phyloP scores from a whole-genome alignment of 2,888 invertebrate species.

The Philereme transversata region DNA sequence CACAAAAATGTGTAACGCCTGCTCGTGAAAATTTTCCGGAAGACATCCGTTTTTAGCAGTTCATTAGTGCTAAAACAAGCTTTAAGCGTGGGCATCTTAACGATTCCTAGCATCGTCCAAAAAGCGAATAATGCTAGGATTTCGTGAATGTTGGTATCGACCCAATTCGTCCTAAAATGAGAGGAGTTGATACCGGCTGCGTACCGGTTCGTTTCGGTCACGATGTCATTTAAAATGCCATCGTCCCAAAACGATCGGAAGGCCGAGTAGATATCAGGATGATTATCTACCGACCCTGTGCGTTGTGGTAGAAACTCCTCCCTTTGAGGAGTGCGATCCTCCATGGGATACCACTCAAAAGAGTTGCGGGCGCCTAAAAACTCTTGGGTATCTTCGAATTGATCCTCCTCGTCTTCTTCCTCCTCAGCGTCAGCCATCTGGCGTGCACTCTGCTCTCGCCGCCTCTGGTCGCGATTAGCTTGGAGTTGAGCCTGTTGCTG shows the following conservation, averaged over 20 bases:
- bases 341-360: background rate
- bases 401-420: background rate
- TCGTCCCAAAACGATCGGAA: conserved; percentile 28
- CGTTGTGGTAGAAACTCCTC: conserved; percentile 1
- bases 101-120: conserved; percentile 5
- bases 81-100: no score
- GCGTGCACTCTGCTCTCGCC: background rate
- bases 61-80: no score
- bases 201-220: conserved; percentile 20
- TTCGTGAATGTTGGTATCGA: conserved; percentile 18
- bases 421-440: background rate
- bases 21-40: conserved; percentile 1
- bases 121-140: conserved; percentile 14
- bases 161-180: conserved; percentile 11
- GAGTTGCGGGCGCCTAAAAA: background rate
- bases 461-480: background rate
- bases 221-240: conserved; percentile 18
- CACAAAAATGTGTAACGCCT: background rate
- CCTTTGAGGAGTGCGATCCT: background rate
- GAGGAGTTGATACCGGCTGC: conserved; percentile 16
- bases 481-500: background rate
- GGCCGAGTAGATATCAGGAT: conserved; percentile 19
- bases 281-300: background rate
- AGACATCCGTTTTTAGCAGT: no score
- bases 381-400: background rate